Evolutionary conservation across 2,888 invertebrate genomes (phyloP), one percentile per base, ranked within the genome.

Genomic region (Dolichomitus sp.): DNA sequence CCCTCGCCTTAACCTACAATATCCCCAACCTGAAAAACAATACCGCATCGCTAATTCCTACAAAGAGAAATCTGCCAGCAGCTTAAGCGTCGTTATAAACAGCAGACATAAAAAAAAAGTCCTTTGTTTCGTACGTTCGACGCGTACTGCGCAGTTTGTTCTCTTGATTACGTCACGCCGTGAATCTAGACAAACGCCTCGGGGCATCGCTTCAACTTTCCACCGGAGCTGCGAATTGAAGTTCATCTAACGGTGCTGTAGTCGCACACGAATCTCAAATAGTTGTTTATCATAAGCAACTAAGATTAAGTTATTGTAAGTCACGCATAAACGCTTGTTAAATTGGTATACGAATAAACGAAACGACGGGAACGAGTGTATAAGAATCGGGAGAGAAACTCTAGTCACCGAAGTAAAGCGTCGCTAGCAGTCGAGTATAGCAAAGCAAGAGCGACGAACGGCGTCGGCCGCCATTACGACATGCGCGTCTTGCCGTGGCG

Each of bases 401-500:
- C 17, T 54, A 11, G 66, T 48, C 40, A 33, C 50, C 23, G 23
- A 59, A 30, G 42, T 50, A 33, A n/a, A 42, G 59, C 73, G 54
- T 54, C 54, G 54, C 23, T 14, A 42, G 72, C 23, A 63, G 11
- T 37, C 66, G 42, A 45, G 17, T 17, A 23, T 14, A 42, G 45
- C 23, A 48, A n/a, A 17, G 59, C 48, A 72, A 57, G 63, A 78
- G 59, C 69, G 72, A 30, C 63, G 59, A 76, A 69, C 80, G 80
- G 80, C 80, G 77, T 83, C 83, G 80, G 80, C 80, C 90, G 91
- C 90, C 90, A 90, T 90, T 89, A 91, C 90, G 90, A 91, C 90
- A 90, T 90, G 90, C 90, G 90, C 90, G 90, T 90, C 90, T 91
- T 90, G 87, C 65, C 82, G 72, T 72, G 59, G 57, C 87, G 83